Evolutionary conservation across 2,888 invertebrate species (phyloP).

Genomic region (Carcina quercana): DNA sequence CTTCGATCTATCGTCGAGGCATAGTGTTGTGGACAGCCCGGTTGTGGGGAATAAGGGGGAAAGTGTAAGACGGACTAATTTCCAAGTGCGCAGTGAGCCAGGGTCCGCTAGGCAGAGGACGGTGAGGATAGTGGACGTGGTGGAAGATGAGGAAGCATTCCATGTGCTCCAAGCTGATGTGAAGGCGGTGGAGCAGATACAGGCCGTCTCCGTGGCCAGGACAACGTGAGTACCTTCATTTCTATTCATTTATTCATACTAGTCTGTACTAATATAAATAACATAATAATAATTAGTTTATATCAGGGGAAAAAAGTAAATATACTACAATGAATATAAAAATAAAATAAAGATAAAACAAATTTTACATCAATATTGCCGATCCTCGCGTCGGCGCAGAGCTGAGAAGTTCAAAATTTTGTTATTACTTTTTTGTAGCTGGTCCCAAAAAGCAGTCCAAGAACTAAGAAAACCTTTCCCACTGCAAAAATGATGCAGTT

Average conservation of each 20-base stretch:
- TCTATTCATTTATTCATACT: background rate
- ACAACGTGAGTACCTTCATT: background rate
- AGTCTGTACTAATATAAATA: no score
- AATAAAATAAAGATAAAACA: no score
- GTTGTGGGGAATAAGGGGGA: background rate
- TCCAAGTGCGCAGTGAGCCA: slow-evolving; percentile 36
- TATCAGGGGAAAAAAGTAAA: no score
- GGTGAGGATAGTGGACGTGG: slow-evolving; percentile 18
- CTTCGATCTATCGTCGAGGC: slow-evolving; percentile 50
- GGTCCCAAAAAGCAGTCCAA: no score
- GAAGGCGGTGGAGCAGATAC: slow-evolving; percentile 11
- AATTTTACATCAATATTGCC: no score
- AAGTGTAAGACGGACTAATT: slow-evolving; percentile 11
- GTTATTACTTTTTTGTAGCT: no score
- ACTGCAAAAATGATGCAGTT: no score
- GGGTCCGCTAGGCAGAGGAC: slow-evolving; percentile 21
- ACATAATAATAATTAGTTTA: no score
- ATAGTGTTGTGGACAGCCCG: slow-evolving; percentile 21
- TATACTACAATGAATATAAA: no score
- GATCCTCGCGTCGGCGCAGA: no score
- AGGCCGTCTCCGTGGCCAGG: slow-evolving; percentile 7
- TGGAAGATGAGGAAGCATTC: slow-evolving; percentile 34
- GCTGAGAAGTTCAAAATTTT: background rate
- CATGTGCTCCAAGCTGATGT: slow-evolving; percentile 34
- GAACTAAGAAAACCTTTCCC: no score